Conservation (phyloP, 37 sponge, comb jelly and placozoan genomes). For the Theonella swinhoei region DNA sequence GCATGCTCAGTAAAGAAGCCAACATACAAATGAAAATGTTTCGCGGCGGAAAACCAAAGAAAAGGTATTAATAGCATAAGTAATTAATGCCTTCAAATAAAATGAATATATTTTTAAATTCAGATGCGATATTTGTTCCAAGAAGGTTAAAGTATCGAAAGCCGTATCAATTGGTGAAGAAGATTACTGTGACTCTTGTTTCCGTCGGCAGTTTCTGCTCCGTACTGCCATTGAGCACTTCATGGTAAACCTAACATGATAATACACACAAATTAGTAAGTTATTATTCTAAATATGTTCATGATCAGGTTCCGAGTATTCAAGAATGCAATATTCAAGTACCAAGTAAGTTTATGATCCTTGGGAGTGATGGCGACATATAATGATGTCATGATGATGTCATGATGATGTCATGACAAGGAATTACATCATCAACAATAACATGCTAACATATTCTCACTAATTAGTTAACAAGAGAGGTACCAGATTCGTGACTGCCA, state of each 20-base stretch:
- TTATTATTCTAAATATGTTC: too few species aligned
- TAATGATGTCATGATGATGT: neutral
- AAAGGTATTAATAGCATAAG: slow-evolving; percentile 35
- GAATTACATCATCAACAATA: too few species aligned
- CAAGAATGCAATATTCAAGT: slow-evolving; percentile 57
- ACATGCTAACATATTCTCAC: neutral
- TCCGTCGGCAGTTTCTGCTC: slow-evolving; percentile 48
- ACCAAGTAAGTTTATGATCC: slow-evolving; percentile 36
- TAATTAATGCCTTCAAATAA: too few species aligned
- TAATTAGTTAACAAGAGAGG: slow-evolving; percentile 56
- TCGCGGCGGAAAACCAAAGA: slow-evolving; percentile 6
- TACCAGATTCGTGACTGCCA: slow-evolving; percentile 48
- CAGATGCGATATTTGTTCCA: slow-evolving; percentile 60
- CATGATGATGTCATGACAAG: neutral
- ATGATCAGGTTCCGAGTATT: slow-evolving; percentile 54
- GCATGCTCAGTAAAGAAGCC: slow-evolving; percentile 12
- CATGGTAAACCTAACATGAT: slow-evolving; percentile 51
- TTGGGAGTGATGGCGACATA: too few species aligned
- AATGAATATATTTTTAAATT: neutral
- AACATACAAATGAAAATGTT: neutral
- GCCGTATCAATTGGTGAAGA: slow-evolving; percentile 34
- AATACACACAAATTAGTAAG: too few species aligned
- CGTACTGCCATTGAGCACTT: slow-evolving; percentile 78
- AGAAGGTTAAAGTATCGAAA: slow-evolving; percentile 38
- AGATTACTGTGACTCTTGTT: slow-evolving; percentile 61